Evolutionary conservation across 2,113 vertebrate genomes (phyloP), one percentile per base, ranked within the genome.

Genomic region (Leptobrachium leishanense): DNA sequence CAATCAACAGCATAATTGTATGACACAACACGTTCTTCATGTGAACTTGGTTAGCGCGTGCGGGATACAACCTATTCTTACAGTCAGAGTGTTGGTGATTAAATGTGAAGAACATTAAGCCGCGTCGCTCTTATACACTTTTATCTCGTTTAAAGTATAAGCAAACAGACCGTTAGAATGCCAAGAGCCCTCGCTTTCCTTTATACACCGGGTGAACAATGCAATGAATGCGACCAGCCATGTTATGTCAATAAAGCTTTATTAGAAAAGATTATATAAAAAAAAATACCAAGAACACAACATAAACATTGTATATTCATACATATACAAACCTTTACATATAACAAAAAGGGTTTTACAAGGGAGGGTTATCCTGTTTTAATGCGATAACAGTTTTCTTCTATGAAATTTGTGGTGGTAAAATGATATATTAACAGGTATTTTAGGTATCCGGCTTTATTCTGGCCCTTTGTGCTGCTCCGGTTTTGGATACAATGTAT

Each of bases 111-210:
- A 41, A n/a, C 54, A 40, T 55, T 15, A 43, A 68, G 57, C 15
- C 12, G 41, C 44, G 76, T 57, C 64, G 20, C 76, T 59, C 53
- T 63, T 1, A 12, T 77, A 54, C 13, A 7, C 67, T 44, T 72
- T 78, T 72, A 62, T 66, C 57, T 67, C 63, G 15, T 42, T 68
- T 54, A 57, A 80, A 68, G 20, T 43, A 63, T 44, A 80, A 66
- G 63, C n/a, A 80, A 80, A 74, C 70, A 68, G 55, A 46, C 15
- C 2, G 68, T 15, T 73, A 43, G 12, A 43, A 43, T 72, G 12
- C 11, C 31, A 44, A 12, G 44, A 70, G 43, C 15, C 31, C 43
- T 70, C 13, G 7, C 9, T 50, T 46, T 2, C 44, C 15, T 15
- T 41, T 43, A 40, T 68, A 42, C 41, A 42, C 67, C 44, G 67